Percentiles rank a stretch among this genome's conserved stretches.
Evolutionary conservation across 2,888 invertebrate species (phyloP).

Genomic region (Cecidostiba fungosa): DNA sequence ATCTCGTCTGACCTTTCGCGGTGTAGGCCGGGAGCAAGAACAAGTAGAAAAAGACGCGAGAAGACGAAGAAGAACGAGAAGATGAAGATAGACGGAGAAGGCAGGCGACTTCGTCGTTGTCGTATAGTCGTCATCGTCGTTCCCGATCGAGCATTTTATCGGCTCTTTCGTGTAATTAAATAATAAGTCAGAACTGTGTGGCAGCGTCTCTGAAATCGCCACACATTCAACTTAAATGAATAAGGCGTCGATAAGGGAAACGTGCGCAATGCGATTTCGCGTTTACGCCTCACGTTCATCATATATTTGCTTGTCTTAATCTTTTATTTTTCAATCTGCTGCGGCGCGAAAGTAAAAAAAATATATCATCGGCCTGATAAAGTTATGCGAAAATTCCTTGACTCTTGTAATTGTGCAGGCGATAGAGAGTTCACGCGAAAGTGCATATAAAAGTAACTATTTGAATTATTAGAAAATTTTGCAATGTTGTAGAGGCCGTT

Average conservation of each 20-base stretch:
- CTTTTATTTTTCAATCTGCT: neutral
- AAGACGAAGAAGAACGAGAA: slow-evolving; percentile 11
- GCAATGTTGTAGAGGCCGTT: too few species aligned
- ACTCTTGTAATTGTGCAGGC: neutral
- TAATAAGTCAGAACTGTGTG: slow-evolving; percentile 73
- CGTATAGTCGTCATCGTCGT: slow-evolving; percentile 69
- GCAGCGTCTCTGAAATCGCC: slow-evolving; percentile 19
- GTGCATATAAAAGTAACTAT: neutral
- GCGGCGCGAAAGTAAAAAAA: neutral
- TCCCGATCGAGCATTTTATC: slow-evolving; percentile 72
- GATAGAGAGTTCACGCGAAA: neutral
- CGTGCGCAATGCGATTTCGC: neutral
- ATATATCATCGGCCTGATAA: neutral
- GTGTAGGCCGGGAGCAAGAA: slow-evolving; percentile 27
- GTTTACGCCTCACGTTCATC: neutral
- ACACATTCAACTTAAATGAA: slow-evolving; percentile 70
- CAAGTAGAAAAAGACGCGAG: slow-evolving; percentile 49
- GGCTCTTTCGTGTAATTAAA: slow-evolving; percentile 76
- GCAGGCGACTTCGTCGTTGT: slow-evolving; percentile 66
- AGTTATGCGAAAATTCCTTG: neutral
- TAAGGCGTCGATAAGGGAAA: slow-evolving; percentile 71
- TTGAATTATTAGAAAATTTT: too few species aligned
- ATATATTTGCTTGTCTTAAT: neutral
- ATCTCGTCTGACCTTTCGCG: slow-evolving; percentile 72
- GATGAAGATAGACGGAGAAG: slow-evolving; percentile 12